Base-by-base conservation (phyloP, 2,888 invertebrate species). In the Caenorhabditis sp. region DNA sequence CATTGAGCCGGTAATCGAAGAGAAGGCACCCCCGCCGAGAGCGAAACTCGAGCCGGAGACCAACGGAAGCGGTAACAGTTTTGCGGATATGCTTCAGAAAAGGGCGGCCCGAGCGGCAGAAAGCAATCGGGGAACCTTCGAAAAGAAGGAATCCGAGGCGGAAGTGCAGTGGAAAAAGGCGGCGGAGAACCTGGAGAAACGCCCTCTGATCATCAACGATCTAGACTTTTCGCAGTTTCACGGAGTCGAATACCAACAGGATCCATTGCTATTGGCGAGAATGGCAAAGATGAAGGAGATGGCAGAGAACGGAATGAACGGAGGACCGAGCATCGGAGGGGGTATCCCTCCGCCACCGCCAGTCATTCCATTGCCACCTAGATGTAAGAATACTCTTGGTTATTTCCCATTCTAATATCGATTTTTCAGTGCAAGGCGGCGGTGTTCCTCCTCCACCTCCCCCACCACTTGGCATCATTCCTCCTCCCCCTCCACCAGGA, bases 201-300 rank as follows among this genome's bases (percentile, higher is more conserved):
- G 82, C n/a, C 92, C 93, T 2, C 95, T 95, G 85, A 94, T 97
- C 60, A 93, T 94, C 83, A 97, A 97, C 92, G 98, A 98, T 93
- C 94, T 98, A 90, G 98, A 99, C 93, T 99, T 99, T 93, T 96
- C 96, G 13, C 98, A 98, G 92, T 94, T 99, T 68, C 94, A 94
- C 64, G 95, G 95, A 40, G 96, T 96, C 70, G 97, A 98, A 86
- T 98, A 98, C 92, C 94, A 95, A 71, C 89, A 89, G 81, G 88
- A 88, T 65, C 88, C 88, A 15, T 60, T 87, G 55, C 83, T 85
- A 9, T 32, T 86, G 72, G 86, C 86, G 11, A 44, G 85, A 60
- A 64, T 80, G 67, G 85, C 83, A 0, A 80, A 83, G 47, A 71
- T 83, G 32, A 62, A 71, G 64, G 76, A 77, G 37, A 69, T 61